These are phyloP conservation scores for Callithrix jacchus DNA, from an alignment of 2,113 vertebrate genomes.

Conservation along the genomic window DNA sequence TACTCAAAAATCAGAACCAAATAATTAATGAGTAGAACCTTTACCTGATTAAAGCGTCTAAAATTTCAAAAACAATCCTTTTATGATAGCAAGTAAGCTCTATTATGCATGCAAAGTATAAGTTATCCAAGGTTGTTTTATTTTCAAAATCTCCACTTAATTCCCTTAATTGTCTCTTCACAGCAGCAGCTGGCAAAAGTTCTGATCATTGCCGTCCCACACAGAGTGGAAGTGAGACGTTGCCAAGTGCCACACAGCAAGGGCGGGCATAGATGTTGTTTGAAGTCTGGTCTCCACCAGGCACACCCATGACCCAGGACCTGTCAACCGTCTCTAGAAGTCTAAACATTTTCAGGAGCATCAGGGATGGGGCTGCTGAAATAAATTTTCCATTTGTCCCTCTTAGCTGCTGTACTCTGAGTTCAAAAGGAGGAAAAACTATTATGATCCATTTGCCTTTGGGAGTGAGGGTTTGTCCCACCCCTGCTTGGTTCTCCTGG, in stretches of 20 bases:
- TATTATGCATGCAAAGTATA: neutral
- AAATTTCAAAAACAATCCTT: neutral
- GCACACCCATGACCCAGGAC: accelerated
- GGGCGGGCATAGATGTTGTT: accelerated
- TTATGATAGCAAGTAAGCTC: neutral
- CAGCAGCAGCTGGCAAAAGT: neutral
- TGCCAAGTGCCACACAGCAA: neutral
- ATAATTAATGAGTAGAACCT: neutral
- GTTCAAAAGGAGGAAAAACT: neutral
- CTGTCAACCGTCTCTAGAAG: neutral
- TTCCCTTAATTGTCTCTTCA: neutral
- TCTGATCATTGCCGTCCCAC: neutral
- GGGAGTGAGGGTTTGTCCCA: neutral
- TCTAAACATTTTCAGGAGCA: neutral
- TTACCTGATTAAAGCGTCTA: neutral
- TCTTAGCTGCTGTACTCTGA: neutral
- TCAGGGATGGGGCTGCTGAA: neutral
- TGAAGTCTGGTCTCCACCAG: neutral
- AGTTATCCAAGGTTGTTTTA: neutral
- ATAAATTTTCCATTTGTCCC: neutral
- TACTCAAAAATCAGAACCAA: neutral
- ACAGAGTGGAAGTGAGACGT: neutral
- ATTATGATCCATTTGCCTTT: neutral
- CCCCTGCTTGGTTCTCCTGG: neutral
- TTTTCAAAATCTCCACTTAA: neutral